Conservation (phyloP, 2,113 vertebrate species). For the Himantopus leucocephalus region DNA sequence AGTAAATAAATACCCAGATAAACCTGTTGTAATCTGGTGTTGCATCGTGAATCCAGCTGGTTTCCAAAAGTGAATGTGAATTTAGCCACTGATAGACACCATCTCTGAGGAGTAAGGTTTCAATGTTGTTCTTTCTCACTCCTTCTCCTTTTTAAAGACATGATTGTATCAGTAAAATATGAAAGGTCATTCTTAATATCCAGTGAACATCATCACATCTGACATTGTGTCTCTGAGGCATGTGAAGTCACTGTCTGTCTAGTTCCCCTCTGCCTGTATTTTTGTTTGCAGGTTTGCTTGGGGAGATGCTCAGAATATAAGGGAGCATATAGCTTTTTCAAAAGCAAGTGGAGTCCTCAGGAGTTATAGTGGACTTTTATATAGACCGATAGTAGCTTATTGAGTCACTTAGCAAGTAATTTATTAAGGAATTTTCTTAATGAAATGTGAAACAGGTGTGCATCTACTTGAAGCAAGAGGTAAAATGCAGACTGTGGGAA, state of each 20-base stretch:
- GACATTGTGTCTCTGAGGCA: background rate
- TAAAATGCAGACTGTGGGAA: background rate
- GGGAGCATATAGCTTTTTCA: background rate
- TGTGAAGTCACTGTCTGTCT: background rate
- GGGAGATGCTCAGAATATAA: background rate
- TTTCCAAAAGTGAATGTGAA: too few species aligned
- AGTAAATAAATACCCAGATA: background rate
- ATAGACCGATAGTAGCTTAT: background rate
- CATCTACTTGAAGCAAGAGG: background rate
- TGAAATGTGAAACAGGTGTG: background rate
- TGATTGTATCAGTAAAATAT: background rate
- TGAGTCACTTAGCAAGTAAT: background rate
- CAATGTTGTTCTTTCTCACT: background rate
- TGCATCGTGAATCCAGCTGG: background rate
- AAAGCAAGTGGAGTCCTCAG: background rate
- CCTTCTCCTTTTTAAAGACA: background rate
- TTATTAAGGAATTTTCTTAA: background rate
- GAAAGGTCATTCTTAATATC: background rate
- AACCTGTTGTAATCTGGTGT: background rate
- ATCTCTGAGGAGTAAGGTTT: background rate
- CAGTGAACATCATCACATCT: background rate
- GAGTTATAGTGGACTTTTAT: background rate
- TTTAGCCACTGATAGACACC: background rate
- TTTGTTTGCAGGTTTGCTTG: background rate
- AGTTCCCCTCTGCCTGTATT: background rate